phyloP scores from a whole-genome alignment of 2,888 invertebrate genomes.

The Phalangium opilio region DNA sequence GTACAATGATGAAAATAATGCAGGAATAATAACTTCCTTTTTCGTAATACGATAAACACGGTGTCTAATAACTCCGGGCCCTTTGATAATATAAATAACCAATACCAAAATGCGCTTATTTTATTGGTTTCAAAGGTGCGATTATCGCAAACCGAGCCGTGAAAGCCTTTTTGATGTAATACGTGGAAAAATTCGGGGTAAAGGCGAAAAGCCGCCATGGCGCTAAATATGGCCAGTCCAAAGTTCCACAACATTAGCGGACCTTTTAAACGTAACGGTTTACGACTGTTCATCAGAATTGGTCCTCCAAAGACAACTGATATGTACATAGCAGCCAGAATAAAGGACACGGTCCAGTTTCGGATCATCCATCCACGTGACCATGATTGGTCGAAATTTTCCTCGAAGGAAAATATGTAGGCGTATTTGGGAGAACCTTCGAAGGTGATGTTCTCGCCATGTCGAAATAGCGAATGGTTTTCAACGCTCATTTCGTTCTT shows the following conservation, averaged over 20 bases:
- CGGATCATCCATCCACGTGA: slow-evolving; percentile 86
- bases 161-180: slow-evolving; percentile 72
- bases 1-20: slow-evolving; percentile 97
- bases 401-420: slow-evolving; percentile 87
- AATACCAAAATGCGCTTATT: slow-evolving; percentile 93
- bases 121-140: slow-evolving; percentile 78
- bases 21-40: slow-evolving; percentile 82
- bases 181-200: slow-evolving; percentile 83
- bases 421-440: slow-evolving; percentile 50
- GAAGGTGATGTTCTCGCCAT: too few relatives aligned
- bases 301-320: slow-evolving; percentile 83
- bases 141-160: slow-evolving; percentile 89
- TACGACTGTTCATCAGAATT: slow-evolving; percentile 78
- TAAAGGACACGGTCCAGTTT: slow-evolving; percentile 88
- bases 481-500: too few relatives aligned
- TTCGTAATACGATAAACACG: slow-evolving; percentile 69
- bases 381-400: slow-evolving; percentile 73
- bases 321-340: slow-evolving; percentile 77
- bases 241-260: slow-evolving; percentile 84
- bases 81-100: slow-evolving; percentile 91
- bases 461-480: too few relatives aligned
- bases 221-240: slow-evolving; percentile 77
- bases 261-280: slow-evolving; percentile 72
- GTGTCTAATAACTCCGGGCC: slow-evolving; percentile 87
- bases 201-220: slow-evolving; percentile 66